A percentile compares a stretch with the other conserved stretches of the same genome.
Conservation (phyloP, 2,797 vertebrate genomes). For the Leptatherina wallacei region DNA sequence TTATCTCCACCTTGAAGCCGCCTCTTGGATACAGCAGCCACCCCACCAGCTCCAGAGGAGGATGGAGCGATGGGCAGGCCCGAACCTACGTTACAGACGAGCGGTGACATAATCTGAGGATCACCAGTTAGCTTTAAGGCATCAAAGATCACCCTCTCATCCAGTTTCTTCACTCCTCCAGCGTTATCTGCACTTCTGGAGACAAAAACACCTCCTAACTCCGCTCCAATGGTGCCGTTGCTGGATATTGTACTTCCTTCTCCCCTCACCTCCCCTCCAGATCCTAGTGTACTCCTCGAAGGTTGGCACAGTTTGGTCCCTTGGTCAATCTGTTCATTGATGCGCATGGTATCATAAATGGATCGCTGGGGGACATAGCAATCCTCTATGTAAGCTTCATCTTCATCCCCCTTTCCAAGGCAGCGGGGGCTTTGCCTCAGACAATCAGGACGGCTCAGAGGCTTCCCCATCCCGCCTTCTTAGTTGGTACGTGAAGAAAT, state of each 20-base stretch:
- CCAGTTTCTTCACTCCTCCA: slow-evolving; percentile 86
- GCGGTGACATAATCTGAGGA: slow-evolving; percentile 88
- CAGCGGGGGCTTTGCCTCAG: slow-evolving; percentile 95
- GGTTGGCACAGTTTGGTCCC: slow-evolving; percentile 93
- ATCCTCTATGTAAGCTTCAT: slow-evolving; percentile 98
- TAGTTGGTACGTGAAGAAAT: slow-evolving; percentile 33
- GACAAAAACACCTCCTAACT: slow-evolving; percentile 85
- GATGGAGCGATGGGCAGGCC: slow-evolving; percentile 75
- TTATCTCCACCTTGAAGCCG: slow-evolving; percentile 83
- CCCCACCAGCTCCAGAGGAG: slow-evolving; percentile 76
- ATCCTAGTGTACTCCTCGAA: slow-evolving; percentile 91
- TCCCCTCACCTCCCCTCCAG: slow-evolving; percentile 83
- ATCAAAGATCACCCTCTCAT: slow-evolving; percentile 96
- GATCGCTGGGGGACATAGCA: slow-evolving; percentile 98
- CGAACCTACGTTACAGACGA: slow-evolving; percentile 72
- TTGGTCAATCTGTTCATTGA: slow-evolving; percentile 99
- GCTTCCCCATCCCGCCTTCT: slow-evolving; percentile 91
- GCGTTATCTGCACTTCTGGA: slow-evolving; percentile 80
- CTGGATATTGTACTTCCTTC: slow-evolving; percentile 94
- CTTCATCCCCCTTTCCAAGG: slow-evolving; percentile 96
- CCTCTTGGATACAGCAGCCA: slow-evolving; percentile 82
- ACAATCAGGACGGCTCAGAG: slow-evolving; percentile 97
- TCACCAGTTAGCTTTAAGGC: slow-evolving; percentile 95
- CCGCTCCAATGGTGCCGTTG: slow-evolving; percentile 92
- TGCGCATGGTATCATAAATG: slow-evolving; percentile 98